Evolutionary conservation across 2,113 vertebrate species (phyloP).

Genomic region (Varanus salvator): DNA sequence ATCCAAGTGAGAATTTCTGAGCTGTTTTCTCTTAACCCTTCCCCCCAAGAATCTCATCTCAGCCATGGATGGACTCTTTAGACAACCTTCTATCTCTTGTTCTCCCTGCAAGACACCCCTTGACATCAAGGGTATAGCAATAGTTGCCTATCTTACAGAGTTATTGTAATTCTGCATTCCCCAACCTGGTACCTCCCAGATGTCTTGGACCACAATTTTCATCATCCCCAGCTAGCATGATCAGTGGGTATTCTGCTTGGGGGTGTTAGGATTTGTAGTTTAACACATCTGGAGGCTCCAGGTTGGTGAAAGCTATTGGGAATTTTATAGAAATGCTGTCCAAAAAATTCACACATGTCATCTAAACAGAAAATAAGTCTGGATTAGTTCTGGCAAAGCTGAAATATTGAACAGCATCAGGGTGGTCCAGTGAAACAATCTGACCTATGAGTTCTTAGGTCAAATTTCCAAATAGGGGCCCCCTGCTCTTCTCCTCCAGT

Average conservation of each 20-base stretch:
- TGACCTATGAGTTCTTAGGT: background rate
- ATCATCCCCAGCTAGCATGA: too few relatives aligned
- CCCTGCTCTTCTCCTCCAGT: background rate
- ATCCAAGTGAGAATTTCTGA: background rate
- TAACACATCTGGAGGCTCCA: background rate
- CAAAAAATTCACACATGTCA: background rate
- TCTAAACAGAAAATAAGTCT: background rate
- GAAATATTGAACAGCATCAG: background rate
- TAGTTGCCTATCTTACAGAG: background rate
- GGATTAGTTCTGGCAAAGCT: background rate
- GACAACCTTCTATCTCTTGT: too few relatives aligned
- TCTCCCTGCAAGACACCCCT: background rate
- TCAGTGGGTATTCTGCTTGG: too few relatives aligned
- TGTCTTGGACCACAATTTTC: too few relatives aligned
- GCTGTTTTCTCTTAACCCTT: background rate
- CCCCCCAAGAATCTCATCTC: background rate
- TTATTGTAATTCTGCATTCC: background rate
- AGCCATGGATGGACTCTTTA: background rate
- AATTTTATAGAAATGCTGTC: background rate
- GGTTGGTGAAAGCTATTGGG: background rate
- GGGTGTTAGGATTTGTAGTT: background rate
- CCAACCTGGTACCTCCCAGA: too few relatives aligned
- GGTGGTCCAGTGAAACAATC: background rate
- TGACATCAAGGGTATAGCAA: background rate
- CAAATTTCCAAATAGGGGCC: background rate